phyloP scores from a whole-genome alignment of 2,888 invertebrate genomes.

The Pegoplata infirma region DNA sequence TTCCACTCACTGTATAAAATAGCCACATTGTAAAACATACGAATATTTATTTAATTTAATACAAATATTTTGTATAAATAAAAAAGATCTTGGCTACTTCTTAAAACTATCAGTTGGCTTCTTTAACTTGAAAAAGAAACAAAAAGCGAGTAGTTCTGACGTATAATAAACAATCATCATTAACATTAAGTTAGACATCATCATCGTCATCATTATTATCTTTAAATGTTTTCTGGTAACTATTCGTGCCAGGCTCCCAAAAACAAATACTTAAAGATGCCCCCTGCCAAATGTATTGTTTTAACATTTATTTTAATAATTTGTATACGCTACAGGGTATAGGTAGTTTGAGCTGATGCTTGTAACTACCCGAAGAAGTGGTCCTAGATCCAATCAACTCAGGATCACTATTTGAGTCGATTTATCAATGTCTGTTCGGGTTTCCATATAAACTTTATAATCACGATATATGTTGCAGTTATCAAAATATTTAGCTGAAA shows the following conservation, averaged over 20 bases:
- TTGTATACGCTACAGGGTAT: too few species aligned
- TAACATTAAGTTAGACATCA: background rate
- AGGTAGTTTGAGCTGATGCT: too few species aligned
- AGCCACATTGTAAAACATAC: background rate
- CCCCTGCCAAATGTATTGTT: background rate
- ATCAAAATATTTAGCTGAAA: too few species aligned
- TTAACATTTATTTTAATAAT: background rate
- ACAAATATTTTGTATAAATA: conserved; percentile 9
- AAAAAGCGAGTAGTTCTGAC: conserved; percentile 14
- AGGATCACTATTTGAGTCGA: too few species aligned
- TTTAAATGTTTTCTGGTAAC: conserved; percentile 35
- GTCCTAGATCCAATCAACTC: background rate
- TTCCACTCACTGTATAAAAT: background rate
- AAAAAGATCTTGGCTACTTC: conserved; percentile 5
- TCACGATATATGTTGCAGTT: too few species aligned
- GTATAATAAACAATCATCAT: background rate
- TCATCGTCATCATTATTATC: background rate
- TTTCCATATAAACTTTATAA: too few species aligned
- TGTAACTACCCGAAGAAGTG: too few species aligned
- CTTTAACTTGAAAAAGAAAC: background rate
- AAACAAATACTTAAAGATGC: background rate
- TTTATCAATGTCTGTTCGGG: too few species aligned
- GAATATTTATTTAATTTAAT: conserved; percentile 29
- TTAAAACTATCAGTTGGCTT: background rate
- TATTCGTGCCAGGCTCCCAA: conserved; percentile 46